Evolutionary conservation across 2,888 invertebrate species (phyloP).

Genomic region (Dryadula phaetusa): DNA sequence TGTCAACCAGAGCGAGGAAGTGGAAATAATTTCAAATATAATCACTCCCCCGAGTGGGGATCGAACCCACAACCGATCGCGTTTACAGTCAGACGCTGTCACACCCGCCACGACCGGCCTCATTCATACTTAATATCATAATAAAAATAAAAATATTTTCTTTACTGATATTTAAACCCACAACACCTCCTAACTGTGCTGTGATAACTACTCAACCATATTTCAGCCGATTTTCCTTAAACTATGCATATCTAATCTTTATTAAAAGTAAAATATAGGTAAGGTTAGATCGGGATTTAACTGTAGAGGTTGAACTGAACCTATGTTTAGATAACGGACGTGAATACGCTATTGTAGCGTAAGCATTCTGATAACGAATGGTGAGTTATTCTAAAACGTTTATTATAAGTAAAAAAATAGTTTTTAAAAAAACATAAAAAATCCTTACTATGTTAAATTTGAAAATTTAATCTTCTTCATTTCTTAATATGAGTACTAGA

Average conservation of each 20-base stretch:
- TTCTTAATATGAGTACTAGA: too few species aligned
- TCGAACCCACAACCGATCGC: too few species aligned
- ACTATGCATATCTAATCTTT: conserved; percentile 24
- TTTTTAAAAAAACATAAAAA: background rate
- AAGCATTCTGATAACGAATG: conserved; percentile 35
- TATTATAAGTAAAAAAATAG: background rate
- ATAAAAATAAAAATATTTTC: background rate
- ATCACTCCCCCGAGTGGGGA: too few species aligned
- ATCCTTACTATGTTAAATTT: too few species aligned
- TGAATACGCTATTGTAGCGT: conserved; percentile 37
- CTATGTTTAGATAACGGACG: conserved; percentile 38
- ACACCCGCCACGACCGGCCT: too few species aligned
- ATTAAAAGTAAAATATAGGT: conserved; percentile 31
- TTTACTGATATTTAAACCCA: background rate
- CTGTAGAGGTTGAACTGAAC: conserved; percentile 33
- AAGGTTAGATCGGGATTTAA: conserved; percentile 32
- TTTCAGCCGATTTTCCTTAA: background rate
- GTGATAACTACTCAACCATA: background rate
- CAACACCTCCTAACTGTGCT: background rate
- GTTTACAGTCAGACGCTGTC: too few species aligned
- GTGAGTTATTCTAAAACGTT: conserved; percentile 30
- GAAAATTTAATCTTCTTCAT: too few species aligned
- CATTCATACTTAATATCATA: too few species aligned
- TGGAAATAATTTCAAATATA: too few species aligned
- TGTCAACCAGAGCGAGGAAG: too few species aligned